phyloP scores from a whole-genome alignment of 23 tunicate species.

The Clavelina lepadiformis region DNA sequence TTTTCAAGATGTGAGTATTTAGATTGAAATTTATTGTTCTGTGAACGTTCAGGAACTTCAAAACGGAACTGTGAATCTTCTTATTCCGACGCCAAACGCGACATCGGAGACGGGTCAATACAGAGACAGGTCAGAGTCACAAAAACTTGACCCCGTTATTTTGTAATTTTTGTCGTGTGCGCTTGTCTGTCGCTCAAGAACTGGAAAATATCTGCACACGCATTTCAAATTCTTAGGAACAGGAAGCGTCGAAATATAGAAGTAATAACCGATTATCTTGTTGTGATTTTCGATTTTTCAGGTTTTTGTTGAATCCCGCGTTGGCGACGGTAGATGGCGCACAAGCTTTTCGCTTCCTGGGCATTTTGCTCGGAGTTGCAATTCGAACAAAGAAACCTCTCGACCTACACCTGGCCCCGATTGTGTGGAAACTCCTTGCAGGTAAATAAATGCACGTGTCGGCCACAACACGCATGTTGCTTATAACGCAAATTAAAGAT shows the following conservation, averaged over 20 bases:
- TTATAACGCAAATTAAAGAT: no score
- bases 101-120: conserved; percentile 65
- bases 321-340: conserved; percentile 30
- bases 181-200: no score
- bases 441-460: no score
- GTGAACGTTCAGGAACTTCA: conserved; percentile 85
- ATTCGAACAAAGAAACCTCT: conserved; percentile 95
- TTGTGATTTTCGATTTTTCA: conserved; percentile 1
- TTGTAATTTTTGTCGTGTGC: no score
- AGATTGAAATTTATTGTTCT: not conserved
- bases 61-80: conserved; percentile 52
- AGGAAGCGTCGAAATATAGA: no score
- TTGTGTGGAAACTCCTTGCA: conserved; percentile 64
- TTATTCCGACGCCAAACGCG: conserved; percentile 86
- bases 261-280: no score
- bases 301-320: conserved; percentile 68
- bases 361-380: conserved; percentile 89
- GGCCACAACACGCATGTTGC: no score
- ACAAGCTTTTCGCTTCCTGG: conserved; percentile 60
- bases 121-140: conserved; percentile 79
- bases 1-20: not conserved
- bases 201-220: no score
- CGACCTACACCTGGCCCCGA: conserved; percentile 71
- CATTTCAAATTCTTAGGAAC: no score
- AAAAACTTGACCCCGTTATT: no score